phyloP scores from a whole-genome alignment of 2,888 invertebrate genomes.

The Ptychoptera contaminata region DNA sequence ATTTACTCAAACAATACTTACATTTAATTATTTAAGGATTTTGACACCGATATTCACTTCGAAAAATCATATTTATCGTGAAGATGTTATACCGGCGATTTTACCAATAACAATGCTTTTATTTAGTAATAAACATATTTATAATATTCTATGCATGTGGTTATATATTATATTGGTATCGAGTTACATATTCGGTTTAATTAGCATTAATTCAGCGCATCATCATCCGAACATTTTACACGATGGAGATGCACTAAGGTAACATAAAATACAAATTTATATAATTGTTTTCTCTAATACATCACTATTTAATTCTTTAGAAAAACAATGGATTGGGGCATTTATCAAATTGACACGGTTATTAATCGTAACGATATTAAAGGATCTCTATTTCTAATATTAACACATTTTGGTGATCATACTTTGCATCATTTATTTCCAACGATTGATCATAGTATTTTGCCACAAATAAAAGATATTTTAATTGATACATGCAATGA shows the following conservation, averaged over 20 bases:
- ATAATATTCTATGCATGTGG: constrained; percentile 31
- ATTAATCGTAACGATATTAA: constrained; percentile 53
- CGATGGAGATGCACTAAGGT: constrained; percentile 57
- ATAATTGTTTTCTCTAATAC: no score
- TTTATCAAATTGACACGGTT: constrained; percentile 57
- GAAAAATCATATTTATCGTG: constrained; percentile 23
- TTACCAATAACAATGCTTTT: constrained; percentile 31
- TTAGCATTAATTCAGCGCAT: constrained; percentile 60
- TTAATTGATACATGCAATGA: constrained; percentile 26
- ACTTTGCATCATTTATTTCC: constrained; percentile 68
- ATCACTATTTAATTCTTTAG: constrained; percentile 8
- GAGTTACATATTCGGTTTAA: constrained; percentile 43
- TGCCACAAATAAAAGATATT: constrained; percentile 47
- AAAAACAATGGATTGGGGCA: constrained; percentile 53
- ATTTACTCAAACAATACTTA: no score
- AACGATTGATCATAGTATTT: constrained; percentile 57
- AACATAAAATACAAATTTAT: constrained; percentile 9
- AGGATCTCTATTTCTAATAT: constrained; percentile 45
- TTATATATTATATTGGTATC: constrained; percentile 35
- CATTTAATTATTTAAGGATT: no score
- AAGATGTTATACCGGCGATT: constrained; percentile 29
- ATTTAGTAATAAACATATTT: constrained; percentile 19
- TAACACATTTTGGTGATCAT: constrained; percentile 65
- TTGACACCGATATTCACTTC: constrained; percentile 17
- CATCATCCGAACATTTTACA: constrained; percentile 67